A percentile compares a stretch with the other conserved stretches of the same genome.
These are phyloP conservation scores for Cremastobaeus sp. DNA, from an alignment of 2,888 invertebrate species.

Conservation along the genomic window DNA sequence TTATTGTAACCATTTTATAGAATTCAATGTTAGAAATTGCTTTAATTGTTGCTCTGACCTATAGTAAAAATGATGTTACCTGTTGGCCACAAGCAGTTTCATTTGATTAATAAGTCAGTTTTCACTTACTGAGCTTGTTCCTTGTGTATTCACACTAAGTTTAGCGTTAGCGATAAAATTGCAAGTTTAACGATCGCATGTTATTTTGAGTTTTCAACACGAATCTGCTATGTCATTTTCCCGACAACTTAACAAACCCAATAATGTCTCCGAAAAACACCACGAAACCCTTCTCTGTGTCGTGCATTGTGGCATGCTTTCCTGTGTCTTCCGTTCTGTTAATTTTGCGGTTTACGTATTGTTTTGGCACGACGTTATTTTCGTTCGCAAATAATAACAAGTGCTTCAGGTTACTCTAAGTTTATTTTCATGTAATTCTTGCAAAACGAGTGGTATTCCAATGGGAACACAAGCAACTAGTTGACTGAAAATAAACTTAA, in stretches of 20 bases:
- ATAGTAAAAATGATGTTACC: too few relatives aligned
- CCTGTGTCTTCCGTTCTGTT: slow-evolving; percentile 15
- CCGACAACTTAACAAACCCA: background rate
- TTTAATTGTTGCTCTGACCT: too few relatives aligned
- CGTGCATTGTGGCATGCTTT: slow-evolving; percentile 34
- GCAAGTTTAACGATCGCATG: slow-evolving; percentile 54
- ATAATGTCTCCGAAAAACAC: too few relatives aligned
- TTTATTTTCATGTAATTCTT: slow-evolving; percentile 5
- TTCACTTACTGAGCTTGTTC: slow-evolving; percentile 16
- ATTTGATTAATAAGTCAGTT: background rate
- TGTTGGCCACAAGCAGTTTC: too few relatives aligned
- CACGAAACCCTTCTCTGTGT: background rate
- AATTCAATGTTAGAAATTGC: too few relatives aligned
- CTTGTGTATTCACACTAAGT: slow-evolving; percentile 25
- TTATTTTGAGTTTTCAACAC: background rate
- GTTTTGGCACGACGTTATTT: slow-evolving; percentile 18
- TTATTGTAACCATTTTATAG: too few relatives aligned
- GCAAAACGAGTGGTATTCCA: too few relatives aligned
- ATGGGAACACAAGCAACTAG: background rate
- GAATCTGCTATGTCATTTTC: background rate
- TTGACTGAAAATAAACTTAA: slow-evolving; percentile 20
- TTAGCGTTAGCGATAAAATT: slow-evolving; percentile 47
- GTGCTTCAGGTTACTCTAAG: background rate
- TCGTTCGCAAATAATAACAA: background rate
- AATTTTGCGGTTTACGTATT: slow-evolving; percentile 18